phyloP scores from a whole-genome alignment of 2,113 vertebrate species.

The Leptosomus discolor region DNA sequence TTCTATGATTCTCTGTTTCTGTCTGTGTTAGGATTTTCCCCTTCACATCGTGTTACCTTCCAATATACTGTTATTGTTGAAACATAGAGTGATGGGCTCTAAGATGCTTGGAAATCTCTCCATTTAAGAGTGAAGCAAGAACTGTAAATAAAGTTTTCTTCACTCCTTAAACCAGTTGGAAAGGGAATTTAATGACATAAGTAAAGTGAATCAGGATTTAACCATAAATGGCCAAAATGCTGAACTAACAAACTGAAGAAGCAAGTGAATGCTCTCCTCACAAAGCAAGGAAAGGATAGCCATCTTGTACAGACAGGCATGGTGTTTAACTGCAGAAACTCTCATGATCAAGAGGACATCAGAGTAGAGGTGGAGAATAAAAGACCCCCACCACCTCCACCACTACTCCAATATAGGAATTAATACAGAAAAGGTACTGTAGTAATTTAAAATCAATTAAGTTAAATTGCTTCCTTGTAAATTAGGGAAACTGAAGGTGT shows the following conservation, averaged over 20 bases:
- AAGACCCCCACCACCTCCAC: neutral
- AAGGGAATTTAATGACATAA: neutral
- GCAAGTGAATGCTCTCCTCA: neutral
- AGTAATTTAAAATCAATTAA: neutral
- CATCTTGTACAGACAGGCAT: neutral
- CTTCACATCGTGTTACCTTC: neutral
- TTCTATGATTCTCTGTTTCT: no score
- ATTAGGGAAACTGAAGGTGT: neutral
- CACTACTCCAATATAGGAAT: neutral
- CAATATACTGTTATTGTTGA: neutral
- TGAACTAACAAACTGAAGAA: neutral
- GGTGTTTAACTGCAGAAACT: neutral
- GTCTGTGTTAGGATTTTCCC: neutral
- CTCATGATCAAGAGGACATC: neutral
- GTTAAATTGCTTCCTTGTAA: neutral
- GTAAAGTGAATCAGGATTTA: neutral
- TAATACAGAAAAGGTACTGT: neutral
- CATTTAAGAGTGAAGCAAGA: neutral
- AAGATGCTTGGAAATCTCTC: neutral
- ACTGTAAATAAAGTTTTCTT: neutral
- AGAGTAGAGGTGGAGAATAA: neutral
- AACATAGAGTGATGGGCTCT: neutral
- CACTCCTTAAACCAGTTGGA: neutral
- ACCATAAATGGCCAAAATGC: neutral
- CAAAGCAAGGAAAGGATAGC: neutral